Conservation (phyloP, 1,140 invertebrate genomes). For the Sarcophaga bullata region DNA sequence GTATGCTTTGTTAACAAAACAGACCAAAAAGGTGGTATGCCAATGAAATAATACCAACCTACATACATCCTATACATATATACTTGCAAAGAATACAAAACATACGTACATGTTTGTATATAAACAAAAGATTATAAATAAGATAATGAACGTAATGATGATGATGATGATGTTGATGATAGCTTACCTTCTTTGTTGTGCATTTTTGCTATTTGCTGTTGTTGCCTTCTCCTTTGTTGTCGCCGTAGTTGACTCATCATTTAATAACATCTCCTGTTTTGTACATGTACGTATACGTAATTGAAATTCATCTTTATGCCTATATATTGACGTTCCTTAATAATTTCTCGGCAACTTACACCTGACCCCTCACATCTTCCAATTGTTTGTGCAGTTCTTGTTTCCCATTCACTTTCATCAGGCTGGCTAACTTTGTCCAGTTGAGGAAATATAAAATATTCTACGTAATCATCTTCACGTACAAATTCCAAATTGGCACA, state of each 20-base stretch:
- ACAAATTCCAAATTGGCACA: constrained; percentile 67
- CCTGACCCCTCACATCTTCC: constrained; percentile 62
- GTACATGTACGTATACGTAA: constrained; percentile 67
- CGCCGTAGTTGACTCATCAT: constrained; percentile 51
- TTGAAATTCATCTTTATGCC: constrained; percentile 76
- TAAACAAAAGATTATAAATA: background rate
- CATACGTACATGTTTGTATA: background rate
- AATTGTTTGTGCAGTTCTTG: constrained; percentile 56
- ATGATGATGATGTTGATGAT: background rate
- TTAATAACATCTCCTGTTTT: constrained; percentile 52
- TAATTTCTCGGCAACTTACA: constrained; percentile 65
- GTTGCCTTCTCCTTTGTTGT: constrained; percentile 39
- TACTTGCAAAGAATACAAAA: background rate
- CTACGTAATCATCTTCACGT: constrained; percentile 74
- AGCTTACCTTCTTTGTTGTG: constrained; percentile 5
- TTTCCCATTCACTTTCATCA: constrained; percentile 47
- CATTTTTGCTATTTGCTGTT: constrained; percentile 21
- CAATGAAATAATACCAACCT: too few species aligned
- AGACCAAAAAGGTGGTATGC: too few species aligned
- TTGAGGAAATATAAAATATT: constrained; percentile 76
- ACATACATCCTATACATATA: background rate
- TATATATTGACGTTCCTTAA: constrained; percentile 68
- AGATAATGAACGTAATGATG: background rate
- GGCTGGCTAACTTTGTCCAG: constrained; percentile 43
- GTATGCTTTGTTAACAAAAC: too few species aligned